phyloP scores from a whole-genome alignment of 1,140 invertebrate genomes.

The Sitobion miscanthi region DNA sequence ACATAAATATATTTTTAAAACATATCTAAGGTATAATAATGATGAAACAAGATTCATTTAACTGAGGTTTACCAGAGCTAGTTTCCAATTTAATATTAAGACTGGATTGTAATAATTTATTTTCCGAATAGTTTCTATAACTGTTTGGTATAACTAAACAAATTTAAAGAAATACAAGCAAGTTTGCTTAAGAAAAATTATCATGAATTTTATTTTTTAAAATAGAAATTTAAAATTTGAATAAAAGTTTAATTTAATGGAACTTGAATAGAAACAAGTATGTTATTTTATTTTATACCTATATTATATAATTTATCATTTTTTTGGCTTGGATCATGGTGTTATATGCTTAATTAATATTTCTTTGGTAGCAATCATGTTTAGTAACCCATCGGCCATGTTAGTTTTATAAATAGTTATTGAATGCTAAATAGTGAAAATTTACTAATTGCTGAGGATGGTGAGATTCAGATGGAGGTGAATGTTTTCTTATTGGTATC shows the following conservation, averaged over 20 bases:
- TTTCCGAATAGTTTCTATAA: no score
- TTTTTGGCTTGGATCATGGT: not conserved
- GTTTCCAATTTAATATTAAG: no score
- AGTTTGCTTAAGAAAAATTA: no score
- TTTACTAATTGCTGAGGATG: conserved; percentile 43
- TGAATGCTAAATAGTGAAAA: conserved; percentile 4
- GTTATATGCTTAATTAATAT: not conserved
- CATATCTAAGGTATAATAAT: no score
- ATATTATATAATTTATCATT: not conserved
- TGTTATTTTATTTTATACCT: not conserved
- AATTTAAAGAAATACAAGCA: no score
- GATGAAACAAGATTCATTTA: no score
- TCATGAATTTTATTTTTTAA: not conserved
- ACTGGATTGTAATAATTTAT: no score
- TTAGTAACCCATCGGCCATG: not conserved
- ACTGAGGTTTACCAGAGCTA: no score
- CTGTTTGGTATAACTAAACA: no score
- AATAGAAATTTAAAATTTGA: not conserved
- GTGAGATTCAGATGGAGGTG: conserved; percentile 36
- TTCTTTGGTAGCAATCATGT: not conserved
- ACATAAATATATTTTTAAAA: no score
- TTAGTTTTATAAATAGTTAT: conserved; percentile 26
- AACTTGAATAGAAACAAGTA: not conserved
- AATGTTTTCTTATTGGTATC: conserved; percentile 45
- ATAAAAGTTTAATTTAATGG: not conserved